These are phyloP conservation scores for Dicyrtoma fusca DNA, from an alignment of 2,888 invertebrate species.

Conservation along the genomic window DNA sequence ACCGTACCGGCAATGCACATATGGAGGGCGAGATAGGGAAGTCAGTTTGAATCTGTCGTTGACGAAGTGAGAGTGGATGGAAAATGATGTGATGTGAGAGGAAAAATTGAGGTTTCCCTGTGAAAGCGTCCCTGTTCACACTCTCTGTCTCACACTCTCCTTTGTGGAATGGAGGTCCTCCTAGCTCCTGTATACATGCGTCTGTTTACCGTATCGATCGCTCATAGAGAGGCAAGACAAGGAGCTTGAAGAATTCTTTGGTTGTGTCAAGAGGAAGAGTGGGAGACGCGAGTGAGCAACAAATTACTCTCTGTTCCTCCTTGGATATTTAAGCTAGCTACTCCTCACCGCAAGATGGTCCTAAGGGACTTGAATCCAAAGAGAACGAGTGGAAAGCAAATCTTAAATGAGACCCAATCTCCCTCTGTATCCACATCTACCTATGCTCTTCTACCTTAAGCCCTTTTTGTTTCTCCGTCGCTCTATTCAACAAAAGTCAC, in stretches of 20 bases:
- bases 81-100: conserved; percentile 10
- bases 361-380: conserved; percentile 3
- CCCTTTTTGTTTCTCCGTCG: too few relatives aligned
- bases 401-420: too few relatives aligned
- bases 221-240: not conserved
- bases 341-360: conserved; percentile 34
- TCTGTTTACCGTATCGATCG: too few relatives aligned
- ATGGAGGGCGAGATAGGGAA: not conserved
- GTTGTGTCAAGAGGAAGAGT: not conserved
- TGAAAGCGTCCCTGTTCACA: not conserved
- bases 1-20: not conserved
- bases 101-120: not conserved
- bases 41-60: not conserved
- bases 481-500: too few relatives aligned
- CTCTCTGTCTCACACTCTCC: not conserved
- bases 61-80: not conserved
- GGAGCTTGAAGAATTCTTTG: not conserved
- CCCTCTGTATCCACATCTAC: too few relatives aligned
- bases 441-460: too few relatives aligned
- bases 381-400: not conserved
- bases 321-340: not conserved
- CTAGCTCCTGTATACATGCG: not conserved
- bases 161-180: too few relatives aligned
- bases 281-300: conserved; percentile 23
- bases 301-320: conserved; percentile 16